Evolutionary conservation across 2,888 invertebrate species (phyloP).

Genomic region (Calameuta filiformis): DNA sequence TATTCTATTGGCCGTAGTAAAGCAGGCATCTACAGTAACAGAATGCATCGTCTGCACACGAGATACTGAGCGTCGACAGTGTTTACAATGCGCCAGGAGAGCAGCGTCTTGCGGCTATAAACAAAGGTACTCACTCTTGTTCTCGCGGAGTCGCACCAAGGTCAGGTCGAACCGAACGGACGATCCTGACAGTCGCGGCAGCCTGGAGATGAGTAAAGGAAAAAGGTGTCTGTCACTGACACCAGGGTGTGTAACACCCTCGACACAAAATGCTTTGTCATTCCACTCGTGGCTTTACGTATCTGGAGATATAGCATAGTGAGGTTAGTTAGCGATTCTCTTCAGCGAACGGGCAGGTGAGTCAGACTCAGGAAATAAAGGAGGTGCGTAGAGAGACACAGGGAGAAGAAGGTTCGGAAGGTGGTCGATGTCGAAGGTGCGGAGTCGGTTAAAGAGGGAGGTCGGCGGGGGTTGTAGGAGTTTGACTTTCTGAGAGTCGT

Average conservation of each 20-base stretch:
- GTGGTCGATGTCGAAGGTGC: constrained; percentile 2
- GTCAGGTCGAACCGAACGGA: background rate
- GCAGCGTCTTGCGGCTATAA: background rate
- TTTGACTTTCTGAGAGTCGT: constrained; percentile 32
- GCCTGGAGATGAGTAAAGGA: background rate
- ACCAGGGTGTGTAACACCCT: background rate
- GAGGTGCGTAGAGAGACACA: background rate
- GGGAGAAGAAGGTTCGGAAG: constrained; percentile 4
- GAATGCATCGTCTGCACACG: background rate
- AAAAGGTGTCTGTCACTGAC: background rate
- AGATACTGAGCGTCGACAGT: background rate
- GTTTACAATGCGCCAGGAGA: background rate
- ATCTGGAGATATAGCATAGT: background rate
- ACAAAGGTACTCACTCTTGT: background rate
- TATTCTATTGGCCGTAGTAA: constrained; percentile 44
- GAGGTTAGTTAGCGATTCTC: constrained; percentile 28
- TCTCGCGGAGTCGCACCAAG: background rate
- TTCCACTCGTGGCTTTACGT: background rate
- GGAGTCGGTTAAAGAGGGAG: constrained; percentile 15
- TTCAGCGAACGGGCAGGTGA: constrained; percentile 33
- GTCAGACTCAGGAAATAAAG: constrained; percentile 20
- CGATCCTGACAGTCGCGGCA: background rate
- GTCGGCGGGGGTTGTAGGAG: constrained; percentile 20
- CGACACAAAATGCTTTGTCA: background rate
- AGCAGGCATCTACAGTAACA: background rate